These are phyloP conservation scores for Gonatopus flavifemur DNA, from an alignment of 1,140 invertebrate genomes.

Conservation along the genomic window DNA sequence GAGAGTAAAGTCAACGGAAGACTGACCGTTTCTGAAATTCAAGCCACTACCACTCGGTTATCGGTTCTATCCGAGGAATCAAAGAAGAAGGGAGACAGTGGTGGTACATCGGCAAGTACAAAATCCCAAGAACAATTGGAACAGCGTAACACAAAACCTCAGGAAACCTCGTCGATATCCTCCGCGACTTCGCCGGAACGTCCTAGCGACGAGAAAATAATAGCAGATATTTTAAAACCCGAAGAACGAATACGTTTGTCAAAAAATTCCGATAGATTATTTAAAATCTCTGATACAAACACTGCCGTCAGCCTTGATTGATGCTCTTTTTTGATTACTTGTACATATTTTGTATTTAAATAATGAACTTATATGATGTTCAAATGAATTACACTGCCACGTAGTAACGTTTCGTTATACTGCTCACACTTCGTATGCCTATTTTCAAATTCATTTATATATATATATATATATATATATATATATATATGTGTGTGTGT, in stretches of 20 bases:
- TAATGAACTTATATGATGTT: constrained; percentile 40
- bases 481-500: too few relatives aligned
- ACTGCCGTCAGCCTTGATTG: constrained; percentile 58
- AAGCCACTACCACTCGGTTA: constrained; percentile 30
- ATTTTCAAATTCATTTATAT: too few relatives aligned
- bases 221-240: constrained; percentile 48
- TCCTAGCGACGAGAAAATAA: constrained; percentile 48
- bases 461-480: too few relatives aligned
- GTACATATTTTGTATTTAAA: constrained; percentile 56
- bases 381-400: constrained; percentile 45
- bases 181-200: constrained; percentile 21
- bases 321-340: constrained; percentile 40
- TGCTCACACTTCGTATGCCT: too few relatives aligned
- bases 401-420: constrained; percentile 9
- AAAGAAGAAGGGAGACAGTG: too few relatives aligned
- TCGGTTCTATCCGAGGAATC: constrained; percentile 30
- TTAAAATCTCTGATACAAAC: constrained; percentile 51
- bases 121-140: constrained; percentile 18
- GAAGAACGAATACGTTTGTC: constrained; percentile 44
- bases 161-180: too few relatives aligned
- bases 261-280: constrained; percentile 49
- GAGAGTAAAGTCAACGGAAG: constrained; percentile 45
- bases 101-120: constrained; percentile 5
- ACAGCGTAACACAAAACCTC: too few relatives aligned
- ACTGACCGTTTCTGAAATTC: constrained; percentile 31